These are phyloP conservation scores for Montipora sp. DNA, from an alignment of 64 coral and sea anemone species.

Conservation along the genomic window DNA sequence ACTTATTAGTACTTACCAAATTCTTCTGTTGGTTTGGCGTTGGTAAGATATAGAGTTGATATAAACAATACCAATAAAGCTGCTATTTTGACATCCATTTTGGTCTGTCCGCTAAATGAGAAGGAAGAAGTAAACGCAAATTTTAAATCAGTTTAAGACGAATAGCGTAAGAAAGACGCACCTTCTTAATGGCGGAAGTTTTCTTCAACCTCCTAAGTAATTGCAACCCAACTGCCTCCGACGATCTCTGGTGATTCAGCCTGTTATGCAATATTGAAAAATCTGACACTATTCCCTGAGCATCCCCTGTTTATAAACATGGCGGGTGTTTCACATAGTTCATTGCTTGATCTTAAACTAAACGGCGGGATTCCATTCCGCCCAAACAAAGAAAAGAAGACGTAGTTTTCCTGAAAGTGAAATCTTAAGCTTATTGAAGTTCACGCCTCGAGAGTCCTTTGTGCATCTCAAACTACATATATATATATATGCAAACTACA, in stretches of 20 bases:
- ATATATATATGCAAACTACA: no score
- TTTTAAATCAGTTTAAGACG: not conserved
- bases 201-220: not conserved
- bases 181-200: conserved; percentile 19
- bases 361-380: not conserved
- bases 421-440: no score
- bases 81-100: conserved; percentile 63
- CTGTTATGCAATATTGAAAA: conserved; percentile 34
- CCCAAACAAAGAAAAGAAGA: not conserved
- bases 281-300: conserved; percentile 34
- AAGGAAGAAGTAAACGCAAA: not conserved
- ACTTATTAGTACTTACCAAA: conserved; percentile 1
- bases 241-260: not conserved
- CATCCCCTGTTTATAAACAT: conserved; percentile 38
- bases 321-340: not conserved
- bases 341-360: not conserved
- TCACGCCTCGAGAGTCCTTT: no score
- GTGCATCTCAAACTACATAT: no score
- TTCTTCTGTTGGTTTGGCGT: conserved; percentile 27
- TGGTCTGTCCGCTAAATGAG: not conserved
- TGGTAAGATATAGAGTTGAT: conserved; percentile 21
- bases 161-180: not conserved
- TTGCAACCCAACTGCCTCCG: not conserved
- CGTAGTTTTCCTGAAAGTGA: no score
- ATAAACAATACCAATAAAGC: conserved; percentile 8